A percentile compares a stretch with the other conserved stretches of the same genome.
Conservation (phyloP, 2,888 invertebrate genomes). For the Arrhopalites spinosus region DNA sequence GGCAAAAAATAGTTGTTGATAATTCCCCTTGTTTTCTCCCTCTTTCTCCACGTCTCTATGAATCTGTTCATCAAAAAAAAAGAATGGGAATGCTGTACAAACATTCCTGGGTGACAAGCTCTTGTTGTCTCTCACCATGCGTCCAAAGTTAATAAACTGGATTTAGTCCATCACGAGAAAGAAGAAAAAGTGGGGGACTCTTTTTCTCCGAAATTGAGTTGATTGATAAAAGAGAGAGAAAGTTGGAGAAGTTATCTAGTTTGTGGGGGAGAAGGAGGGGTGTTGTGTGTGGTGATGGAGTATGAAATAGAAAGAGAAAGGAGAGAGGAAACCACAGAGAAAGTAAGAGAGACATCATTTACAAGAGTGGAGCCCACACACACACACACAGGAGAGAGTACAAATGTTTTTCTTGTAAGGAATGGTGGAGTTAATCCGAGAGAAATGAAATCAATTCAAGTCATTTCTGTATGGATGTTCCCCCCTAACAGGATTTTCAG, state of each 20-base stretch:
- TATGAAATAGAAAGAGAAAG: not conserved
- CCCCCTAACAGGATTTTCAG: conserved; percentile 34
- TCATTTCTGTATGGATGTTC: conserved; percentile 33
- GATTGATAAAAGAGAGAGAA: not conserved
- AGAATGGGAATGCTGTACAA: too few species aligned
- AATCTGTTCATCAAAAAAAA: too few species aligned
- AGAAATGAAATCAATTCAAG: conserved; percentile 38
- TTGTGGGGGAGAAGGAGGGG: not conserved
- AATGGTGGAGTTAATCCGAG: conserved; percentile 17
- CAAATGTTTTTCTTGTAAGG: not conserved
- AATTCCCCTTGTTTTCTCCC: too few species aligned
- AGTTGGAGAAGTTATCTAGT: not conserved
- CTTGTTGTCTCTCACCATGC: not conserved
- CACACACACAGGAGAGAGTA: not conserved
- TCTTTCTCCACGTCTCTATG: too few species aligned
- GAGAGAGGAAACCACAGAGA: not conserved
- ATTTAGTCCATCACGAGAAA: too few species aligned
- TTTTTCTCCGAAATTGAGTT: not conserved
- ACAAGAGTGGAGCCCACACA: not conserved
- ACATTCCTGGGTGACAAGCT: too few species aligned
- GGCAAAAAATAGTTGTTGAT: too few species aligned
- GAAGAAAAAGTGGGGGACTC: not conserved
- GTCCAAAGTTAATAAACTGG: not conserved
- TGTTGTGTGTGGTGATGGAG: not conserved
- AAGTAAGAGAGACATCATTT: not conserved